Conservation (phyloP, 2,888 invertebrate genomes). For the Seladonia tumulorum region DNA sequence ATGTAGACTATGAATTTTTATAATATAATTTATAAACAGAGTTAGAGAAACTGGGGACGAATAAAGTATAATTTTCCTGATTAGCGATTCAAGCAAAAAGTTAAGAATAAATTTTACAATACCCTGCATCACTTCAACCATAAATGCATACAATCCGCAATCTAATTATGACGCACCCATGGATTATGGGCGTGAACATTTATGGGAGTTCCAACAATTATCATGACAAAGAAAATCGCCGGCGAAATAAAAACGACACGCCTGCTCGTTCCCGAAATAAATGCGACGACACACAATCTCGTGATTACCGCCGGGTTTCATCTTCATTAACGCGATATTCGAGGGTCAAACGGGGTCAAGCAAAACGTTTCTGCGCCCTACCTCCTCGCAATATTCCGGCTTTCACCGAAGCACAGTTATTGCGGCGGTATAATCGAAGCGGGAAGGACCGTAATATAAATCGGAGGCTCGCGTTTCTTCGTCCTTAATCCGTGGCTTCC, state of each 20-base stretch:
- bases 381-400: not conserved
- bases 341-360: not conserved
- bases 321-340: conserved; percentile 23
- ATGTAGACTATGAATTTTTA: too few species aligned
- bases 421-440: conserved; percentile 32
- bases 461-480: not conserved
- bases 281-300: not conserved
- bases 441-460: conserved; percentile 34
- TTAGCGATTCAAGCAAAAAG: not conserved
- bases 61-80: not conserved
- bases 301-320: not conserved
- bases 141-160: not conserved
- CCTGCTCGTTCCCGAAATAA: not conserved
- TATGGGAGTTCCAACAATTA: not conserved
- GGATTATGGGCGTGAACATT: not conserved
- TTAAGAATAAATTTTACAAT: not conserved
- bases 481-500: conserved; percentile 3
- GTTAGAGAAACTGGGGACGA: not conserved
- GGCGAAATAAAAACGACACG: not conserved
- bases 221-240: not conserved
- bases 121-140: not conserved
- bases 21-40: not conserved
- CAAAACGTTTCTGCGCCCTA: not conserved
- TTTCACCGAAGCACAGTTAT: conserved; percentile 23
- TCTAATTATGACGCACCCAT: not conserved